Evolutionary conservation across 2,888 invertebrate genomes (phyloP), one percentile per base, ranked within the genome.

Genomic region (Carterocephalus palaemon): DNA sequence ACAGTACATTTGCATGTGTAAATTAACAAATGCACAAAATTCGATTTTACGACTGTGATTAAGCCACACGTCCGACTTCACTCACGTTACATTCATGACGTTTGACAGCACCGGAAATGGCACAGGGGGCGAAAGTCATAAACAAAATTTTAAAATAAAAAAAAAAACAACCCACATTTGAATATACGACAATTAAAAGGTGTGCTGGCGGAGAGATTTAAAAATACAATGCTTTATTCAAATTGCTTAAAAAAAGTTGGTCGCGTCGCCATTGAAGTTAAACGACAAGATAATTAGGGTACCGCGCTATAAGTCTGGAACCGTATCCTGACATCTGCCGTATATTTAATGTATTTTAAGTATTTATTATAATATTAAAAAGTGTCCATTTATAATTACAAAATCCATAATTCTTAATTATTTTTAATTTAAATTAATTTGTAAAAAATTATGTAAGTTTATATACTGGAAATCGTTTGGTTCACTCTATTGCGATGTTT

Each of bases 61-160:
- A 12, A 41, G 42, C 65, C 74, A 68, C 70, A 73, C 74, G 77
- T 69, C 68, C 62, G 62, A 65, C 72, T 69, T 79, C 78, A 77
- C 62, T 57, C 57, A 59, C 69, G 64, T 67, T 68, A 67, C 69
- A 74, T 74, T 79, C 74, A 78, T 79, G 73, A 75, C 60, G 64
- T 71, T 64, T 78, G 79, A 82, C 83, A 77, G 74, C 78, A 72
- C 36, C 36, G 83, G 84, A 84, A 75, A 72, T 72, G 73, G 70
- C 67, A 67, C 60, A 43, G 62, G 67, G 68, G 65, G 71, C 63
- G 63, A 62, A 66, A 77, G 77, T 76, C 75, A 77, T 75, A 75
- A 79, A 76, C 74, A 57, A 75, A 75, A 75, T 75, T n/a, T n/a
- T 74, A 74, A 77, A 72, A 43, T 74, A 74, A 52, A 56, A 73